Conservation (phyloP, 2,888 invertebrate species). For the Rhagonycha fulva region DNA sequence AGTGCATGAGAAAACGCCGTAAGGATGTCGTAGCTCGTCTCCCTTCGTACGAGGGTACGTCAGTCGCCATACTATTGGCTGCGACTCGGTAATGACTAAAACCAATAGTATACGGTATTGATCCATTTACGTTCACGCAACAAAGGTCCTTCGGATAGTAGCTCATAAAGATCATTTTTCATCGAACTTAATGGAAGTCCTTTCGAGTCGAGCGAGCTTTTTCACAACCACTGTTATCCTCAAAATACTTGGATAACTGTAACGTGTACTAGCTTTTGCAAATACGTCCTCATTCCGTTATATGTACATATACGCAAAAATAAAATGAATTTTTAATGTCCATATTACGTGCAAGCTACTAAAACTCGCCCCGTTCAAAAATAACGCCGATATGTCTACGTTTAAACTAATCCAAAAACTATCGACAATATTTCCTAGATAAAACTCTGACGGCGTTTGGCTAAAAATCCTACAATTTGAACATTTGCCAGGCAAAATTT, state of each 20-base stretch:
- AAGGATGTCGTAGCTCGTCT: constrained; percentile 19
- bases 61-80: constrained; percentile 38
- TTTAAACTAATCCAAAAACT: background rate
- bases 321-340: background rate
- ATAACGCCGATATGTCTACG: background rate
- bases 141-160: constrained; percentile 3
- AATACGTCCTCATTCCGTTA: constrained; percentile 28
- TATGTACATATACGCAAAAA: constrained; percentile 13
- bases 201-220: constrained; percentile 25
- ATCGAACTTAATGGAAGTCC: constrained; percentile 10
- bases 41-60: constrained; percentile 33
- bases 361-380: background rate
- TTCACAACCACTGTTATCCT: constrained; percentile 22
- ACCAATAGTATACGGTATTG: constrained; percentile 41
- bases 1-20: constrained; percentile 6
- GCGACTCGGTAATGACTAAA: constrained; percentile 38
- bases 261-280: constrained; percentile 33
- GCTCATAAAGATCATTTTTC: constrained; percentile 15
- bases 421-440: background rate
- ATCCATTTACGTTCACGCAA: constrained; percentile 33
- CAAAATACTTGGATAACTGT: constrained; percentile 30
- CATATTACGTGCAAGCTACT: background rate
- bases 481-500: constrained; percentile 19
- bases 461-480: constrained; percentile 11
- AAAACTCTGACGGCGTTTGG: background rate